Percentiles rank a stretch among this genome's conserved stretches.
These are phyloP conservation scores for Nyctibius grandis DNA, from an alignment of 2,797 vertebrate genomes.

Conservation along the genomic window DNA sequence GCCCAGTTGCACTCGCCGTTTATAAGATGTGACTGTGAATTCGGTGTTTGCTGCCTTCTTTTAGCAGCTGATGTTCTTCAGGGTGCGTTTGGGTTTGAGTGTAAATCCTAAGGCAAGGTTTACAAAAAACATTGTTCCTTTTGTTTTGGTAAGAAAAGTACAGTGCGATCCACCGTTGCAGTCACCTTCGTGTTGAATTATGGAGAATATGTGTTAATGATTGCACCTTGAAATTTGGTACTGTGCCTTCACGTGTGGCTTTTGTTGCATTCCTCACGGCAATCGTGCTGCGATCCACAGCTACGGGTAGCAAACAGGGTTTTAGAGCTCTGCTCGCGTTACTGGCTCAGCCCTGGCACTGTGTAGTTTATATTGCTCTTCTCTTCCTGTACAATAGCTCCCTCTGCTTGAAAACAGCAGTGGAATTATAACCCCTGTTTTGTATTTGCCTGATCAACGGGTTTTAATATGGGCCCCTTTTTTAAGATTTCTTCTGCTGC, in stretches of 20 bases:
- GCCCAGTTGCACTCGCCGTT: background rate
- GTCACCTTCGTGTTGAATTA: background rate
- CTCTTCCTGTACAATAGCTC: slow-evolving; percentile 75
- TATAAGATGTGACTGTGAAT: background rate
- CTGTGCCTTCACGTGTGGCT: slow-evolving; percentile 29
- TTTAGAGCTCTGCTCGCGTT: background rate
- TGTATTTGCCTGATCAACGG: background rate
- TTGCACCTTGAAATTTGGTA: background rate
- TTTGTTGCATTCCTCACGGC: background rate
- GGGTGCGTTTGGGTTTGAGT: fast-evolving
- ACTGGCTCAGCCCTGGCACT: background rate
- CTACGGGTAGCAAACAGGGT: background rate
- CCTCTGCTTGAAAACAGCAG: slow-evolving; percentile 76
- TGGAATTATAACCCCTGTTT: slow-evolving; percentile 23
- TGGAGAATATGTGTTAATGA: background rate
- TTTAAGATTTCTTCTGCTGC: background rate
- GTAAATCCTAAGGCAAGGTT: background rate
- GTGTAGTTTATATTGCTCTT: background rate
- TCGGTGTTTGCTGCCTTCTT: background rate
- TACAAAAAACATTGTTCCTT: background rate
- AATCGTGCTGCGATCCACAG: background rate
- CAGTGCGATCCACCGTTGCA: background rate
- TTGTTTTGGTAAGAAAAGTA: slow-evolving; percentile 1
- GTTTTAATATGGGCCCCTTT: background rate
- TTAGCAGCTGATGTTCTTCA: background rate